Evolutionary conservation across 2,888 invertebrate species (phyloP).

Genomic region (Agriopis leucophaearia): DNA sequence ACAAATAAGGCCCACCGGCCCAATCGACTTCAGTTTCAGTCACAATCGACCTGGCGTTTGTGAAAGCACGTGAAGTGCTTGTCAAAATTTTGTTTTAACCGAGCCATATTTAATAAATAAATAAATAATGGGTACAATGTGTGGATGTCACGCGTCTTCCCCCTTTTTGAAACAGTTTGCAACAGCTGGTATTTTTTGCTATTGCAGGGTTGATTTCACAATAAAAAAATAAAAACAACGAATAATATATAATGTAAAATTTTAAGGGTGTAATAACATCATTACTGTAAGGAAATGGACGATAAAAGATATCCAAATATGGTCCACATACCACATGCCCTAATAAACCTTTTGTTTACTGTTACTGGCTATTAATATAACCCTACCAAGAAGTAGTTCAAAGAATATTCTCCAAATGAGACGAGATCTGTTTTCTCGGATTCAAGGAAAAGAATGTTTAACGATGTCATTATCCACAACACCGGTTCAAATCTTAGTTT

Average conservation of each 20-base stretch:
- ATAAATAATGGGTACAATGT: no score
- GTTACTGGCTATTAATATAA: constrained; percentile 47
- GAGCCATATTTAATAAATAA: no score
- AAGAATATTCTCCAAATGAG: constrained; percentile 2
- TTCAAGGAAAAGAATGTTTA: constrained; percentile 16
- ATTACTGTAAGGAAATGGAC: constrained; percentile 24
- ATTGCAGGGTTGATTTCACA: no score
- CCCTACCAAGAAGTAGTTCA: constrained; percentile 27
- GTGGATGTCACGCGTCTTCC: no score
- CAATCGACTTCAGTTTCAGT: no score
- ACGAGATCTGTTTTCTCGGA: constrained; percentile 19
- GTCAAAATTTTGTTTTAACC: no score
- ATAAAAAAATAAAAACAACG: neutral
- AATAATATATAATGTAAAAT: no score
- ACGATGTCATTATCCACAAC: neutral
- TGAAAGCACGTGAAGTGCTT: no score
- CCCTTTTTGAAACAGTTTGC: no score
- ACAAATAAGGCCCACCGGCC: no score
- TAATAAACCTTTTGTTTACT: constrained; percentile 58
- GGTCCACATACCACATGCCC: constrained; percentile 47
- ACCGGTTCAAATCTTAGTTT: neutral
- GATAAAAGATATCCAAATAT: constrained; percentile 41
- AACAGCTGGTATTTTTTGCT: no score
- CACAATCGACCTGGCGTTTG: no score
- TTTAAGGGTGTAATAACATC: neutral